Evolutionary conservation across 2,113 vertebrate species (phyloP).

Genomic region (Falcunculus frontatus): DNA sequence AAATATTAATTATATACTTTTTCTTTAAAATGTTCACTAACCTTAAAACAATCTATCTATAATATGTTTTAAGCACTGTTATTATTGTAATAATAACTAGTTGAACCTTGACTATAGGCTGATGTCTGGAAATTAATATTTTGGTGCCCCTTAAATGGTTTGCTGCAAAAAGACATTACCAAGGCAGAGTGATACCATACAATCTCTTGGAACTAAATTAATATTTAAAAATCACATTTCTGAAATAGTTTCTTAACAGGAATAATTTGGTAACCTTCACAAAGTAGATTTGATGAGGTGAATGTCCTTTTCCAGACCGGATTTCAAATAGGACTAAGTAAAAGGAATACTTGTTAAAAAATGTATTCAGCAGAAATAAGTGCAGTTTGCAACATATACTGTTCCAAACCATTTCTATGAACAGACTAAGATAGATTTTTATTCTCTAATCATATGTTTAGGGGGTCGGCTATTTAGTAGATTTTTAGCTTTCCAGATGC

Average conservation of each 20-base stretch:
- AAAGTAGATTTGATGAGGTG: slow-evolving; percentile 50
- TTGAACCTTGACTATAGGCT: background rate
- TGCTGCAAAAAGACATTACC: background rate
- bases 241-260: background rate
- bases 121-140: background rate
- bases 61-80: background rate
- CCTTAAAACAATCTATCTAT: background rate
- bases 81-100: background rate
- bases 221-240: slow-evolving; percentile 28
- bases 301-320: slow-evolving; percentile 17
- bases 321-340: slow-evolving; percentile 38
- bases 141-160: background rate
- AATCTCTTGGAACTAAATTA: slow-evolving; percentile 8
- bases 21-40: background rate
- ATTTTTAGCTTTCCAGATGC: slow-evolving; percentile 78
- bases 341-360: slow-evolving; percentile 33
- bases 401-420: slow-evolving; percentile 64
- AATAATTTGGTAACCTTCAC: slow-evolving; percentile 50
- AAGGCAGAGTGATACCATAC: background rate
- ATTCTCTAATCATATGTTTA: slow-evolving; percentile 82
- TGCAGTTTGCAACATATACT: slow-evolving; percentile 30
- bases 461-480: slow-evolving; percentile 69
- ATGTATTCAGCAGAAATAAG: background rate
- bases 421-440: slow-evolving; percentile 69
- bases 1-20: background rate